Evolutionary conservation across 2,797 vertebrate genomes (phyloP), one percentile per base, ranked within the genome.

Genomic region (Bryconaethiops microstoma): DNA sequence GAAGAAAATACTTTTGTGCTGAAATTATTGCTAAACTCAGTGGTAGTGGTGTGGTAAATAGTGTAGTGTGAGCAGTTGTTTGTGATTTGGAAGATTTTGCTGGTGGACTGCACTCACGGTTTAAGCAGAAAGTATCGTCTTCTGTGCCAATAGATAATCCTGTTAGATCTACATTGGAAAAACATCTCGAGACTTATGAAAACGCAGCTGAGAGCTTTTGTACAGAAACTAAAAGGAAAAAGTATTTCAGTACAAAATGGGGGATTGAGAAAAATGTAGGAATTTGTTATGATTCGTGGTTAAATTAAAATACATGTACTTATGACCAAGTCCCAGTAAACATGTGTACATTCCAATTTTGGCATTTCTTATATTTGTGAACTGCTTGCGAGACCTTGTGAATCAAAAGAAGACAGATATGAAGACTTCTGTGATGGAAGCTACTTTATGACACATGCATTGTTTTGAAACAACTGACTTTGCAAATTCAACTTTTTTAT

Each of bases 71-170:
- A 73, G 25, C 67, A 79, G 64, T 82, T 78, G 42, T 9, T 82
- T 78, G 76, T 81, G 76, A 86, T 78, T 80, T 83, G 50, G 78
- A 83, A 17, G 65, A 83, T 75, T 45, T 83, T 73, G 57, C 40
- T 23, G 23, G 14, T 62, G 57, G 73, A 75, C 42, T 76, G 55
- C 74, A 42, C 50, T 39, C 39, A 29, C 69, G 73, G 72, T 14
- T 40, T 8, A 52, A 39, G 64, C 25, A n/a, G 23, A 14, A 17
- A 21, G 23, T 57, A 50, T 8, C 60, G 13, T 59, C 59, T 40
- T 6, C 23, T 64, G 74, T 84, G 52, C 73, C 79, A 42, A 39
- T 17, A 75, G 50, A 72, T 77, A 63, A 74, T 40, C 68, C 69
- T 55, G 29, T 75, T 77, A 45, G 42, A 45, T 45, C 42, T 45